Evolutionary conservation across 2,888 invertebrate genomes (phyloP).

Genomic region (Eilema depressum): DNA sequence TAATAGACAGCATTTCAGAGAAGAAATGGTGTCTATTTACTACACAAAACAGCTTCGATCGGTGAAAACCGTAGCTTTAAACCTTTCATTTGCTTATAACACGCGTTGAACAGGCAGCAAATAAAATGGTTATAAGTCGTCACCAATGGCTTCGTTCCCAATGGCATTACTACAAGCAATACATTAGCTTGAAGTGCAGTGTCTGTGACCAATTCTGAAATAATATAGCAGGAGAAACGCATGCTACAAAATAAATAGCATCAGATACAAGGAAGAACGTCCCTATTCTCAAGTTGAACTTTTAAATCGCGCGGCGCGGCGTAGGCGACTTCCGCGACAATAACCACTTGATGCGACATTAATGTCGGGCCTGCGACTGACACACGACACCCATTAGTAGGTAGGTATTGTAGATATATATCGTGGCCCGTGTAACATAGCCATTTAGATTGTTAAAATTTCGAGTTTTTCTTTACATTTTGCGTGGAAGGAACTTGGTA

Average conservation of each 20-base stretch:
- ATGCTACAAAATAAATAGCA: slow-evolving; percentile 38
- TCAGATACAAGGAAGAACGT: slow-evolving; percentile 34
- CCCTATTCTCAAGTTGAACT: slow-evolving; percentile 48
- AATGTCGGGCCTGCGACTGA: slow-evolving; percentile 61
- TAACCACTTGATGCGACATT: slow-evolving; percentile 57
- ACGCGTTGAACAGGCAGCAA: background rate
- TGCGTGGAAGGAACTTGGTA: background rate
- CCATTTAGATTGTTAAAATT: slow-evolving; percentile 26
- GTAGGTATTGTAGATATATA: slow-evolving; percentile 64
- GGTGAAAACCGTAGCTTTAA: no score
- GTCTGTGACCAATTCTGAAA: background rate
- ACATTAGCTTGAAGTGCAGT: background rate
- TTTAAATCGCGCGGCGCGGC: slow-evolving; percentile 61
- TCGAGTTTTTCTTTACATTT: slow-evolving; percentile 15
- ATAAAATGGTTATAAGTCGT: background rate
- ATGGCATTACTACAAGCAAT: background rate
- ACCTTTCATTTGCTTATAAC: no score
- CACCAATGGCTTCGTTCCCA: no score
- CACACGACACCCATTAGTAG: slow-evolving; percentile 69
- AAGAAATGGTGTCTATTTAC: no score
- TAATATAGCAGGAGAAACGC: background rate
- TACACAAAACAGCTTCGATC: no score
- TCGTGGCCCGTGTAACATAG: slow-evolving; percentile 47
- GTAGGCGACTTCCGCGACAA: slow-evolving; percentile 74
- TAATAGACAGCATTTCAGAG: no score